phyloP scores from a whole-genome alignment of 2,797 vertebrate species.

The Eleutherodactylus coqui region DNA sequence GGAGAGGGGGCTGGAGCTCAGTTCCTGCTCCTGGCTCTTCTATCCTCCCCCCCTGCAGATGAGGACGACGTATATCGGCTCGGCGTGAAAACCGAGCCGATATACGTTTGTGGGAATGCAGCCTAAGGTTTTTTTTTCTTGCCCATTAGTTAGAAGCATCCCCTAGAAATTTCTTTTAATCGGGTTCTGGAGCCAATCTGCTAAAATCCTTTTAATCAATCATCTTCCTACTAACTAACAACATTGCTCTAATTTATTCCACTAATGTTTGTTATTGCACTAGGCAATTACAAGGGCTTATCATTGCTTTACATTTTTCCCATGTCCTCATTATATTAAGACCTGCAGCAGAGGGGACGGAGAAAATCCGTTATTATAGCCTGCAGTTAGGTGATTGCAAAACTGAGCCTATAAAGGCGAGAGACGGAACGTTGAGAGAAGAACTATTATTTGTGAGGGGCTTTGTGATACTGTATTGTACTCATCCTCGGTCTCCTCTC shows the following conservation, averaged over 20 bases:
- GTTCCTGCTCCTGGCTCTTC: too few species aligned
- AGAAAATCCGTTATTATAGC: background rate
- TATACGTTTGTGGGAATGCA: too few species aligned
- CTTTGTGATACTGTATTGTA: background rate
- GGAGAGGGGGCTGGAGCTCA: too few species aligned
- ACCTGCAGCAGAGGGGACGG: background rate
- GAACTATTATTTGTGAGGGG: background rate
- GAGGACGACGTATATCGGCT: too few species aligned
- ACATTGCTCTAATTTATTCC: background rate
- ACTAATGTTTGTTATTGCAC: background rate
- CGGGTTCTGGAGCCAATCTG: background rate
- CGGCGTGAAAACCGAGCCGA: too few species aligned
- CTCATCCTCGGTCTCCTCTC: background rate
- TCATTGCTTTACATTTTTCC: background rate
- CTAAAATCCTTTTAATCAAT: background rate
- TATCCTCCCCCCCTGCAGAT: too few species aligned
- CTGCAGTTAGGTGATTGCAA: background rate
- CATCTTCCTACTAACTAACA: background rate
- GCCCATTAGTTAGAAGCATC: too few species aligned
- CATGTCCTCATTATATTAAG: background rate
- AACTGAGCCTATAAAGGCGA: background rate
- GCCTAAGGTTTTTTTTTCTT: too few species aligned
- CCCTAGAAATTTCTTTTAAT: background rate
- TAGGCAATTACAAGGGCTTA: background rate
- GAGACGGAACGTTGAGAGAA: background rate